phyloP scores from a whole-genome alignment of 1,140 invertebrate species.

The Brachystomella parvula region DNA sequence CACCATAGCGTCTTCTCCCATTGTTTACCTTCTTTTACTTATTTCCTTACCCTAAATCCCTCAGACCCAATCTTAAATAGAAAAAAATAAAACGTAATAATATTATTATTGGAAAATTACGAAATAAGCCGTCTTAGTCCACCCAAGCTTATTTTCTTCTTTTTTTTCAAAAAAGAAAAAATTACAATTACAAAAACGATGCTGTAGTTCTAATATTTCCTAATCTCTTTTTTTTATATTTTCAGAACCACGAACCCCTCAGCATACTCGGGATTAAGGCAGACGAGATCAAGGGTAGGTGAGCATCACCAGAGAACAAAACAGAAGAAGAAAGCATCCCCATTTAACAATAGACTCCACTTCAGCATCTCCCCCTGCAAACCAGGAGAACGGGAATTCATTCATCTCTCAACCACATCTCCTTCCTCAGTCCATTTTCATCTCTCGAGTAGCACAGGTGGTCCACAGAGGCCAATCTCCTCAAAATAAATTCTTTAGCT shows the following conservation, averaged over 20 bases:
- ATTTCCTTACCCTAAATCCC: too few relatives aligned
- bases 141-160: neutral
- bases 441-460: neutral
- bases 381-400: neutral
- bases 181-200: neutral
- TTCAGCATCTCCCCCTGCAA: neutral
- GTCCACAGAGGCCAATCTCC: neutral
- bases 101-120: too few relatives aligned
- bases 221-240: neutral
- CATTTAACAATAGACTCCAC: neutral
- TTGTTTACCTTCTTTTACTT: too few relatives aligned
- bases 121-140: too few relatives aligned
- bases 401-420: conserved; percentile 5
- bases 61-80: too few relatives aligned
- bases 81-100: too few relatives aligned
- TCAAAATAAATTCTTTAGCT: neutral
- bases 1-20: too few relatives aligned
- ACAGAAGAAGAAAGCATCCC: neutral
- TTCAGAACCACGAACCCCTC: conserved; percentile 1
- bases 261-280: neutral
- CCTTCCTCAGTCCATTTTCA: neutral
- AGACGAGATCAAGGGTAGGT: neutral
- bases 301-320: neutral
- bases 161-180: neutral
- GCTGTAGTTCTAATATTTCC: neutral